Percentiles rank a stretch among this genome's conserved stretches.
phyloP scores from a whole-genome alignment of 2,113 vertebrate genomes.

The Microtus montanus region DNA sequence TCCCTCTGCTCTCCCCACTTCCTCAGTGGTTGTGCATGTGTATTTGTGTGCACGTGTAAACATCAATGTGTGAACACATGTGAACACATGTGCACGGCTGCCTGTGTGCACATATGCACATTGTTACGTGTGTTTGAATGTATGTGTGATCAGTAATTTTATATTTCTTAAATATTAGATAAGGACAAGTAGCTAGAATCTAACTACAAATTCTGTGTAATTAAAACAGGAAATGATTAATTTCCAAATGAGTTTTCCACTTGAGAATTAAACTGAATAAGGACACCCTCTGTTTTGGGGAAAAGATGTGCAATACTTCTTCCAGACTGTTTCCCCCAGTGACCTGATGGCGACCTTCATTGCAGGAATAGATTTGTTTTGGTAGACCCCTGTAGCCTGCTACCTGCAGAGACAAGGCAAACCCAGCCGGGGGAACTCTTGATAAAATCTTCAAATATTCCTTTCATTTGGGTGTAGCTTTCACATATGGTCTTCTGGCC shows the following conservation, averaged over 20 bases:
- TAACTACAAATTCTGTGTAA: slow-evolving; percentile 70
- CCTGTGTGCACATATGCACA: background rate
- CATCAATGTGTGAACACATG: background rate
- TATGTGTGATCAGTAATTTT: slow-evolving; percentile 65
- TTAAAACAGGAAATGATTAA: slow-evolving; percentile 76
- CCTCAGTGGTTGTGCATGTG: background rate
- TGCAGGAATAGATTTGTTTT: slow-evolving; percentile 93
- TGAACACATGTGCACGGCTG: background rate
- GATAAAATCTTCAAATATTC: slow-evolving; percentile 83
- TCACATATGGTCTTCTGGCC: slow-evolving; percentile 78
- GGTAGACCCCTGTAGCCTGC: slow-evolving; percentile 89
- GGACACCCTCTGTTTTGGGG: slow-evolving; percentile 83
- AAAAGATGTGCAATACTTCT: slow-evolving; percentile 66
- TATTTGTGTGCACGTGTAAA: background rate
- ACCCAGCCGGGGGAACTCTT: slow-evolving; percentile 88
- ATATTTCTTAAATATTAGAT: background rate
- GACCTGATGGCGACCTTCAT: slow-evolving; percentile 90
- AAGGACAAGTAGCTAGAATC: slow-evolving; percentile 73
- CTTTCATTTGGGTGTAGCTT: slow-evolving; percentile 80
- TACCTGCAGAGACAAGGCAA: slow-evolving; percentile 93
- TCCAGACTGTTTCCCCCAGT: slow-evolving; percentile 84
- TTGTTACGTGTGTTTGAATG: slow-evolving; percentile 50
- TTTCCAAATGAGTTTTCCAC: slow-evolving; percentile 86
- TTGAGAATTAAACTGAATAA: slow-evolving; percentile 79
- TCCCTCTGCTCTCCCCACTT: background rate